phyloP scores from a whole-genome alignment of 2,888 invertebrate genomes.

The Drosophila demipolita region DNA sequence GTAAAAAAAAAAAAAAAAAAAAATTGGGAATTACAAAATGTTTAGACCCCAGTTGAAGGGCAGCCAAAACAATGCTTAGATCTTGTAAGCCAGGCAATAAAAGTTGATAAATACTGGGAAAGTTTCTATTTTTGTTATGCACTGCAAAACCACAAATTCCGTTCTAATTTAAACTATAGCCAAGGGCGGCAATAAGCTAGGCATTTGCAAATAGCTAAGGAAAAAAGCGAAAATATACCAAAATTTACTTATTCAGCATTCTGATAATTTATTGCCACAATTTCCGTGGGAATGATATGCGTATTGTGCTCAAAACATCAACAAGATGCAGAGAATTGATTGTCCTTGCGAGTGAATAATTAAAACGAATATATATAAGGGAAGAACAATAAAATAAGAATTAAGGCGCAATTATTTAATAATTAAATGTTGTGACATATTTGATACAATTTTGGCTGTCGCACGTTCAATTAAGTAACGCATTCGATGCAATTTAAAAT shows the following conservation, averaged over 20 bases:
- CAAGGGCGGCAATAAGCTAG: conserved; percentile 34
- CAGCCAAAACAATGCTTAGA: conserved; percentile 41
- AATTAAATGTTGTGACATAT: conserved; percentile 26
- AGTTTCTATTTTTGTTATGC: conserved; percentile 39
- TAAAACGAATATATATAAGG: not conserved
- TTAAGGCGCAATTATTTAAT: conserved; percentile 24
- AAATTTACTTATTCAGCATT: not conserved
- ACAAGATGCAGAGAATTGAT: not conserved
- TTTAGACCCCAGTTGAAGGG: conserved; percentile 53
- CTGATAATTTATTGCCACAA: not conserved
- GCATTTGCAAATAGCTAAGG: not conserved
- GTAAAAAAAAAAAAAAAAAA: not conserved
- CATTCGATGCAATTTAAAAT: conserved; percentile 35
- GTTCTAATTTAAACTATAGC: conserved; percentile 31
- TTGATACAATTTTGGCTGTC: conserved; percentile 29
- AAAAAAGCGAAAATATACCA: not conserved
- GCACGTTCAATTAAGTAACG: conserved; percentile 26
- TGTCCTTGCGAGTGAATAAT: not conserved
- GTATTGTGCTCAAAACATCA: not conserved
- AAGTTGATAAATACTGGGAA: conserved; percentile 64
- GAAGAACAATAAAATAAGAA: conserved; percentile 3
- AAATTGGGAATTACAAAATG: conserved; percentile 24
- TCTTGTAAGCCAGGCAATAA: conserved; percentile 62
- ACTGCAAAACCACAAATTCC: conserved; percentile 7
- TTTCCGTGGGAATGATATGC: too few species aligned